These are phyloP conservation scores for Tachycineta bicolor DNA, from an alignment of 2,113 vertebrate genomes.

Conservation along the genomic window DNA sequence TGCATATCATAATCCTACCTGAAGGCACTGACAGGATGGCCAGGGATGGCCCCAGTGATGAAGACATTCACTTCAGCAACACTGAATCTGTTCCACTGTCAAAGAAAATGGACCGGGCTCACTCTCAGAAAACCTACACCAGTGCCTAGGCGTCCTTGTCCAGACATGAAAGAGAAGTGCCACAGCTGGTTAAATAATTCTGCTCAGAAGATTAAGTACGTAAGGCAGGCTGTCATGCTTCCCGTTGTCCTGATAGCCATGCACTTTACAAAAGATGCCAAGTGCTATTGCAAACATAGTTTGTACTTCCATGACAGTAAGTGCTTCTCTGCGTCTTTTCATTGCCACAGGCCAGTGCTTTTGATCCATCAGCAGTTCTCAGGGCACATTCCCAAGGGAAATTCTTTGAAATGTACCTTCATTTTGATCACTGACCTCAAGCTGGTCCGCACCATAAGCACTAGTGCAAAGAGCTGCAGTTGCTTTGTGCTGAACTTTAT, in stretches of 20 bases:
- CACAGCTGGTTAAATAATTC: conserved; percentile 63
- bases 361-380: conserved; percentile 65
- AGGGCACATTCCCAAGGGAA: conserved; percentile 61
- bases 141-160: neutral
- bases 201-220: conserved; percentile 41
- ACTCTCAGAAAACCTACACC: conserved; percentile 32
- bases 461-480: conserved; percentile 43
- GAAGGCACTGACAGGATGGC: neutral
- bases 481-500: conserved; percentile 65
- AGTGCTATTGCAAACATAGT: conserved; percentile 41
- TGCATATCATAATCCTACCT: neutral
- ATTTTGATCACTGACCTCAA: conserved; percentile 71
- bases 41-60: neutral
- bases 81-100: conserved; percentile 11
- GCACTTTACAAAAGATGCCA: conserved; percentile 31
- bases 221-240: conserved; percentile 21
- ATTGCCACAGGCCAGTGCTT: conserved; percentile 36
- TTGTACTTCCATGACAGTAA: conserved; percentile 41
- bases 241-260: conserved; percentile 10
- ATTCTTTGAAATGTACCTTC: conserved; percentile 76
- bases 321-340: conserved; percentile 43
- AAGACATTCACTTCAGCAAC: neutral
- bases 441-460: conserved; percentile 42
- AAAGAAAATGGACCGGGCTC: neutral
- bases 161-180: conserved; percentile 54